Conservation (phyloP, 1,140 invertebrate genomes). For the Trypoxylus dichotomus region DNA sequence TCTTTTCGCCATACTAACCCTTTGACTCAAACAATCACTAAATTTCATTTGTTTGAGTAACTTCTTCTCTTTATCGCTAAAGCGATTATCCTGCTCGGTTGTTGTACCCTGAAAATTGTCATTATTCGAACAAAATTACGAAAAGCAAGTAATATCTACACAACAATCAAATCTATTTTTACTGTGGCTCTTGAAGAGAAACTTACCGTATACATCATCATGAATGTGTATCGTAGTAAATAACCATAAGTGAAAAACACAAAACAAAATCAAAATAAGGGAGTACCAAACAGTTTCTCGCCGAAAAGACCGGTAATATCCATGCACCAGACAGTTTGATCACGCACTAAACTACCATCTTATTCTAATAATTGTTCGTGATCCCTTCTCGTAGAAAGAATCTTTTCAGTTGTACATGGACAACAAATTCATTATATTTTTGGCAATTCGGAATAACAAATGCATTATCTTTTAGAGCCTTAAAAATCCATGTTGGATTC, state of each 20-base stretch:
- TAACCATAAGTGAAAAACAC: constrained; percentile 27
- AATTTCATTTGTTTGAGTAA: constrained; percentile 99
- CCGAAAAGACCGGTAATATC: constrained; percentile 26
- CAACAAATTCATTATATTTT: constrained; percentile 34
- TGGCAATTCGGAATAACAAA: constrained; percentile 25
- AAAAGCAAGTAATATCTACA: not conserved
- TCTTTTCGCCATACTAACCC: constrained; percentile 61
- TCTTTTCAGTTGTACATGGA: not conserved
- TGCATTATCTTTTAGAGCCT: constrained; percentile 27
- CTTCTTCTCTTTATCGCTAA: constrained; percentile 99
- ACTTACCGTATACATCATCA: constrained; percentile 61
- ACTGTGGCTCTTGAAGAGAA: not conserved
- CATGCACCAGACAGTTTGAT: constrained; percentile 25
- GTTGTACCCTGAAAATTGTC: constrained; percentile 82
- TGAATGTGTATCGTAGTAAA: constrained; percentile 33
- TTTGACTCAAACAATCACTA: constrained; percentile 85
- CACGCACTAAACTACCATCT: constrained; percentile 25
- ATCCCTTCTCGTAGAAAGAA: not conserved
- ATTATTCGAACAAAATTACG: not conserved
- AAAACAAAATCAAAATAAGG: constrained; percentile 31
- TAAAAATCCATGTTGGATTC: constrained; percentile 36
- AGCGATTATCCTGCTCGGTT: constrained; percentile 97
- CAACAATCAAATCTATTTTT: constrained; percentile 22
- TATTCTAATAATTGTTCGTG: constrained; percentile 15
- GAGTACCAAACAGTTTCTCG: not conserved